phyloP scores from a whole-genome alignment of 2,888 invertebrate genomes.

The Athripsodes cinereus region DNA sequence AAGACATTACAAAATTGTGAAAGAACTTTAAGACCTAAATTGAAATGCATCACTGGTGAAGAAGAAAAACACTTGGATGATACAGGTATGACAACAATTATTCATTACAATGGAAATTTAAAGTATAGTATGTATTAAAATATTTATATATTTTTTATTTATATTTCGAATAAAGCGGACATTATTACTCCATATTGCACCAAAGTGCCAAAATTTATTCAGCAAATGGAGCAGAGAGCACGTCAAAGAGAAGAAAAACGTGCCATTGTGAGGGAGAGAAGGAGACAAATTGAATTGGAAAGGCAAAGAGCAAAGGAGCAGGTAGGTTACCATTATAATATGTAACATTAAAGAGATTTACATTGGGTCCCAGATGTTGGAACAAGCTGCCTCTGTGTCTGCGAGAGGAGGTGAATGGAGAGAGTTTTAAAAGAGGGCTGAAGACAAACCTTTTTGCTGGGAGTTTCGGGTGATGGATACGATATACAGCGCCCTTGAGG shows the following conservation, averaged over 20 bases:
- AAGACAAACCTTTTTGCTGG: too few species aligned
- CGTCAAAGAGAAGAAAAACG: constrained; percentile 56
- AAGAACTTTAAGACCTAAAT: constrained; percentile 52
- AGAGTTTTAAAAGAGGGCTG: too few species aligned
- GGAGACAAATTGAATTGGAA: constrained; percentile 47
- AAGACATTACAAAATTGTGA: constrained; percentile 51
- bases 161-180: background rate
- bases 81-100: constrained; percentile 3
- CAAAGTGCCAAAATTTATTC: constrained; percentile 62
- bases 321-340: constrained; percentile 30
- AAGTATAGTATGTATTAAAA: too few species aligned
- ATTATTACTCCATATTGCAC: constrained; percentile 35
- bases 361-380: too few species aligned
- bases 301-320: constrained; percentile 44
- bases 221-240: constrained; percentile 68
- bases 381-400: too few species aligned
- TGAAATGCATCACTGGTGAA: constrained; percentile 39
- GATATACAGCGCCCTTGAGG: too few species aligned
- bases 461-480: too few species aligned
- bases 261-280: constrained; percentile 44
- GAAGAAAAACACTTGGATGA: background rate
- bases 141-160: too few species aligned
- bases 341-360: background rate
- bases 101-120: too few species aligned
- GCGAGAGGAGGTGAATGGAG: too few species aligned